Evolutionary conservation across 2,888 invertebrate species (phyloP), one percentile per base, ranked within the genome.

Genomic region (Glomeris marginata): DNA sequence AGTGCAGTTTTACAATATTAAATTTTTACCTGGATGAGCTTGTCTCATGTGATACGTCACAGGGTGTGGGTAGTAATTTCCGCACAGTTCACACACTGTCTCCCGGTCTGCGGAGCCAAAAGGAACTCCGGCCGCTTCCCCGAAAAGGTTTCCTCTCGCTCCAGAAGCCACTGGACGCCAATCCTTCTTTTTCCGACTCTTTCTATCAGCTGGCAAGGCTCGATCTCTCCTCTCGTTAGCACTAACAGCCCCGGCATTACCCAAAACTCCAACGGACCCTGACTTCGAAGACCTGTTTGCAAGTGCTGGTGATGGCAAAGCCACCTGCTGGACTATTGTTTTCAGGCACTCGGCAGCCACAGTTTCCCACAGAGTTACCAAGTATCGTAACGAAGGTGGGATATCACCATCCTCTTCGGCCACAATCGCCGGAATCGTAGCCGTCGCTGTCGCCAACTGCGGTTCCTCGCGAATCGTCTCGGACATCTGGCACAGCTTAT

Each of bases 11-110:
- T n/a, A n/a, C n/a, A n/a, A n/a, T n/a, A n/a, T n/a, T n/a, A n/a
- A n/a, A n/a, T n/a, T n/a, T n/a, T n/a, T n/a, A 1, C 95, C 95
- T 1, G 85, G 83, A 71, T 95, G 95, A 38, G 77, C 72, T 63
- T 80, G 78, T 34, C 84, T 76, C 88, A 95, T 88, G 68, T 95
- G 95, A 59, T 84, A 84, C 0, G 87, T 87, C 0, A 94, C 78
- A 0, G 92, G 91, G 51, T 67, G 66, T n/a, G 69, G 66, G 56
- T 63, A 66, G 52, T 64, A 61, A 28, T 64, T 78, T 3, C 84
- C 86, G 64, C 95, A 95, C 36, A 95, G 72, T 66, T 95, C 94
- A 68, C 95, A 95, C 57, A 69, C 52, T 57, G 71, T 60, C 65
- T 74, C 66, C 62, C 72, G 47, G 35, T 61, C 61, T 15, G 58